phyloP scores from a whole-genome alignment of 1,140 invertebrate genomes.

The Zelostemma sp. region DNA sequence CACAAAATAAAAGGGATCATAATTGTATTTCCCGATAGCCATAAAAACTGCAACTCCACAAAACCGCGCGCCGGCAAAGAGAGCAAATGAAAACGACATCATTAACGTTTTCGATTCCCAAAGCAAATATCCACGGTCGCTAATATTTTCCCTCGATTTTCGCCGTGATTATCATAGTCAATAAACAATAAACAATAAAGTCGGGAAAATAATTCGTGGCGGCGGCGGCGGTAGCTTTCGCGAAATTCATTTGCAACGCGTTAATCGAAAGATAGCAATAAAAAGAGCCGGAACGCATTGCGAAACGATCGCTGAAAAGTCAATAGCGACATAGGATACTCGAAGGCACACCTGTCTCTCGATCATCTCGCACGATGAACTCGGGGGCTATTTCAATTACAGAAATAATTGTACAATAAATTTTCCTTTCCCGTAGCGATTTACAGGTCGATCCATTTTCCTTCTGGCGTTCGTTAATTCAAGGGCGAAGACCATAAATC shows the following conservation, averaged over 20 bases:
- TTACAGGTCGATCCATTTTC: slow-evolving; percentile 25
- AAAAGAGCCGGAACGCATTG: no score
- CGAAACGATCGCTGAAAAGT: slow-evolving; percentile 9
- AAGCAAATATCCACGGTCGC: slow-evolving; percentile 3
- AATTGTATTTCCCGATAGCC: not conserved
- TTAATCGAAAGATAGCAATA: slow-evolving; percentile 24
- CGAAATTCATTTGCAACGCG: slow-evolving; percentile 15
- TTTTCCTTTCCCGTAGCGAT: slow-evolving; percentile 22
- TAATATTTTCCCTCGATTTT: slow-evolving; percentile 7
- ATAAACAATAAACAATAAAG: slow-evolving; percentile 14
- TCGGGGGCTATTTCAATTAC: slow-evolving; percentile 30
- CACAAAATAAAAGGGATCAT: no score
- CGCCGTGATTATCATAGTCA: slow-evolving; percentile 4
- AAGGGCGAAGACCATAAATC: slow-evolving; percentile 35
- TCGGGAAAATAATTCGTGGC: not conserved
- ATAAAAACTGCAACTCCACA: slow-evolving; percentile 4
- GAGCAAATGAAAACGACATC: not conserved
- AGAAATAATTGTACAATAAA: slow-evolving; percentile 37
- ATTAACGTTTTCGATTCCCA: slow-evolving; percentile 10
- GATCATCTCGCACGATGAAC: slow-evolving; percentile 19
- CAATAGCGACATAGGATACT: slow-evolving; percentile 10
- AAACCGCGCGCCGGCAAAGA: not conserved
- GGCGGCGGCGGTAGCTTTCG: no score
- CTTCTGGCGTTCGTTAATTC: slow-evolving; percentile 37
- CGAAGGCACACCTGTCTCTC: slow-evolving; percentile 15